Evolutionary conservation across 2,888 invertebrate genomes (phyloP), one percentile per base, ranked within the genome.

Genomic region (Cordilura impudica): DNA sequence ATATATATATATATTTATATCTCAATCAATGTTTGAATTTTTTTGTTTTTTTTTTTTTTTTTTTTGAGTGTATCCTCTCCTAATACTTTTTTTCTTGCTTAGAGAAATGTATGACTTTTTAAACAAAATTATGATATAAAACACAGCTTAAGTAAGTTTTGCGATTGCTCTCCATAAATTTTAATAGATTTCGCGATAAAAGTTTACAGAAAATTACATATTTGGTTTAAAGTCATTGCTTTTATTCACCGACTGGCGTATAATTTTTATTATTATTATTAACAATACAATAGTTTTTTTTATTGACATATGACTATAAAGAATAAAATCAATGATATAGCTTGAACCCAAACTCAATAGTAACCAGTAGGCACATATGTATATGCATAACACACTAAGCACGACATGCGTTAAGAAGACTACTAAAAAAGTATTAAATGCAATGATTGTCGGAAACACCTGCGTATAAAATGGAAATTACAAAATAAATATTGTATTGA

Each of bases 361-460:
- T n/a, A 12, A 31, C n/a, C n/a, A 12, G n/a, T 39, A n/a, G n/a
- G n/a, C n/a, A 39, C 35, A 39, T n/a, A n/a, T n/a, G n/a, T n/a
- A n/a, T n/a, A n/a, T n/a, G n/a, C n/a, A 39, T n/a, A 4, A 39
- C n/a, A n/a, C 35, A n/a, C 3, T 4, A 39, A 39, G n/a, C n/a
- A 12, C 12, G 35, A 39, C n/a, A 39, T 39, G n/a, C 35, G 35
- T 39, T 39, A 39, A 39, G 35, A 39, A 12, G n/a, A 39, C 31
- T 31, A 31, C 12, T 31, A 10, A 39, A 39, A 39, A 39, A 39
- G n/a, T n/a, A 39, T 39, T 39, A 39, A 39, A 39, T 39, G n/a
- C 35, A 56, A 56, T 56, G 16, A 56, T 56, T 35, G 31, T 5
- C 6, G 19, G 56, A 19, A 56, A 56, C 35, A 56, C 56, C 56